A percentile compares a stretch with the other conserved stretches of the same genome.
Evolutionary conservation across 2,113 vertebrate genomes (phyloP).

Genomic region (Triplophysa dalaica): DNA sequence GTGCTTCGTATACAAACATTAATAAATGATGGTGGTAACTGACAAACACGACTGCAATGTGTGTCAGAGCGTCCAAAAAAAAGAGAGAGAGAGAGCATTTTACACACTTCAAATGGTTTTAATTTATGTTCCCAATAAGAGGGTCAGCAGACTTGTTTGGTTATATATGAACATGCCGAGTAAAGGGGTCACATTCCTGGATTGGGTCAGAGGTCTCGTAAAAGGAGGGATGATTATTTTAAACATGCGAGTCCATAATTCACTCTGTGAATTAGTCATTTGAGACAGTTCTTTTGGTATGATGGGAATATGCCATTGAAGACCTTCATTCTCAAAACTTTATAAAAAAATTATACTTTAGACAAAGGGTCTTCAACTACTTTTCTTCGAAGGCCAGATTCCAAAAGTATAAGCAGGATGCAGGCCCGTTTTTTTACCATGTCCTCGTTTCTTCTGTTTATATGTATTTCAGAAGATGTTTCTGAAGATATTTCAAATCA

Average conservation of each 20-base stretch:
- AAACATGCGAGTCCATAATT: conserved; percentile 61
- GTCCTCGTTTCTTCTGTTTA: too few relatives aligned
- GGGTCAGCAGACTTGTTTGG: conserved; percentile 59
- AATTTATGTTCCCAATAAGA: conserved; percentile 52
- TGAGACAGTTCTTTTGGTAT: neutral
- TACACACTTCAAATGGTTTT: conserved; percentile 59
- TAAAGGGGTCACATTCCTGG: conserved; percentile 72
- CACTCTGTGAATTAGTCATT: conserved; percentile 23
- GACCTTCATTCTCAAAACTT: neutral
- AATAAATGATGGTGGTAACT: conserved; percentile 54
- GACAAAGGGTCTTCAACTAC: too few relatives aligned
- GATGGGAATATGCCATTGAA: neutral
- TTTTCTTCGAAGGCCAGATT: too few relatives aligned
- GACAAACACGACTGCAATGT: too few relatives aligned
- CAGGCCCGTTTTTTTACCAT: too few relatives aligned
- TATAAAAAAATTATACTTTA: too few relatives aligned
- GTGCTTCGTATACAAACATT: conserved; percentile 61
- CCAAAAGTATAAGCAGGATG: too few relatives aligned
- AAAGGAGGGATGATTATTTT: conserved; percentile 60
- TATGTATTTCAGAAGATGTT: too few relatives aligned
- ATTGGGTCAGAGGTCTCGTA: conserved; percentile 52
- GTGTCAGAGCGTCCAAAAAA: too few relatives aligned
- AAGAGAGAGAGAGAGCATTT: neutral
- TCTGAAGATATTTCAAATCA: too few relatives aligned
- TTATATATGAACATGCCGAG: conserved; percentile 55